These are phyloP conservation scores for Agrenia bidenticulata DNA, from an alignment of 2,888 invertebrate species.

Conservation along the genomic window DNA sequence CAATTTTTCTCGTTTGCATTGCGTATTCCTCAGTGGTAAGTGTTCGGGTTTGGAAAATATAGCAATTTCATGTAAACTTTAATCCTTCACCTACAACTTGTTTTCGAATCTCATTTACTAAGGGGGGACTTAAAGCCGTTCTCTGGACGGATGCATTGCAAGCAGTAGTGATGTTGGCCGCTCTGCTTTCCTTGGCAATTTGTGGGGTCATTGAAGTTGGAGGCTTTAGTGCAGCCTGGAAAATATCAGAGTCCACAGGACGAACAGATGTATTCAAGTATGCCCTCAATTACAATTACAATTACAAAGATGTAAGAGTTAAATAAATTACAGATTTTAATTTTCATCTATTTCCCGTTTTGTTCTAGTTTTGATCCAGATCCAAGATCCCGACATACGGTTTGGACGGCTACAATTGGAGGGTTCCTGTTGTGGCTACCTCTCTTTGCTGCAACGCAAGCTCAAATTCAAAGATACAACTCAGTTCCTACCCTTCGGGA, in stretches of 20 bases:
- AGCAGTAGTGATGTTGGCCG: slow-evolving; percentile 39
- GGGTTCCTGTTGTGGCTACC: slow-evolving; percentile 44
- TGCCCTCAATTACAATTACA: too few species aligned
- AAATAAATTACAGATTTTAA: too few species aligned
- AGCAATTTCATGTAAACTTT: slow-evolving; percentile 2
- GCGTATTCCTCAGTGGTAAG: slow-evolving; percentile 41
- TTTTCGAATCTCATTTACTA: too few species aligned
- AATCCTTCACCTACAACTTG: not conserved
- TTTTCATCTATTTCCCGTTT: too few species aligned
- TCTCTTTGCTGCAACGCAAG: slow-evolving; percentile 44
- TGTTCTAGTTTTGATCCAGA: slow-evolving; percentile 31
- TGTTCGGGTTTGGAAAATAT: too few species aligned
- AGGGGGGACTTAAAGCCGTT: slow-evolving; percentile 43
- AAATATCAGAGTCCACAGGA: slow-evolving; percentile 23
- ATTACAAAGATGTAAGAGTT: too few species aligned
- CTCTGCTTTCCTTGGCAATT: slow-evolving; percentile 31
- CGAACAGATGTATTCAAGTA: slow-evolving; percentile 35
- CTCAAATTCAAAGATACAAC: slow-evolving; percentile 47
- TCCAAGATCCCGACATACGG: slow-evolving; percentile 42
- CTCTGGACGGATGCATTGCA: slow-evolving; percentile 41
- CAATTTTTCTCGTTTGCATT: slow-evolving; percentile 46
- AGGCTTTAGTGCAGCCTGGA: slow-evolving; percentile 36
- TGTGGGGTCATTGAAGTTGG: slow-evolving; percentile 43
- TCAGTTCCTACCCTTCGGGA: slow-evolving; percentile 41
- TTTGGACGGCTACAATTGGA: slow-evolving; percentile 42